Percentiles rank a stretch among this genome's conserved stretches.
These are phyloP conservation scores for Falco punctatus DNA, from an alignment of 2,113 vertebrate genomes.

Conservation along the genomic window DNA sequence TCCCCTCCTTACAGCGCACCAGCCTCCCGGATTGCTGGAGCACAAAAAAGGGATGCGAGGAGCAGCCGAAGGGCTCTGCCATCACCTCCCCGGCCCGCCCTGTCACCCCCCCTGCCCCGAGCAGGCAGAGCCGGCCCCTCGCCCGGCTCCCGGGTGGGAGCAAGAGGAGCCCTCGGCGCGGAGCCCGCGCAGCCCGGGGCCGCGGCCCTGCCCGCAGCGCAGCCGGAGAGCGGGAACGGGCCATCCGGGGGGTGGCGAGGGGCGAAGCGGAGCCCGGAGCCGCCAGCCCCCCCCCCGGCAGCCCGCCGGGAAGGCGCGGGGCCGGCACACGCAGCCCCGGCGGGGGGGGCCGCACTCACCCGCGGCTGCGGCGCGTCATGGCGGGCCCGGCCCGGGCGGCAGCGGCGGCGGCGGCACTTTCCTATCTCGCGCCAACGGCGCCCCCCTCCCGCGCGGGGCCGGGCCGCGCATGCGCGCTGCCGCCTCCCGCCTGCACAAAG, in stretches of 20 bases:
- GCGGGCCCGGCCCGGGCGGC: not conserved
- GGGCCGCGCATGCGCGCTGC: constrained; percentile 16
- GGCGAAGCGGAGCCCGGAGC: too few species aligned
- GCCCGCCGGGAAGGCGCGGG: not conserved
- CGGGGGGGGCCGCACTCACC: constrained; percentile 45
- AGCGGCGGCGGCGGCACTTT: constrained; percentile 62
- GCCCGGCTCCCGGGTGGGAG: not conserved
- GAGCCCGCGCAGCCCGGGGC: too few species aligned
- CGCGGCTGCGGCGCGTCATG: constrained; percentile 71
- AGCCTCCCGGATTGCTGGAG: fast-evolving
- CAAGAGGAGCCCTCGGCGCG: too few species aligned
- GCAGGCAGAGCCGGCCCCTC: not conserved
- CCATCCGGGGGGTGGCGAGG: too few species aligned
- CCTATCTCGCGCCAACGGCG: constrained; percentile 77
- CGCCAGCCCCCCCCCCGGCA: too few species aligned
- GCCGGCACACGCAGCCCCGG: not conserved
- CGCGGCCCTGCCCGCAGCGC: too few species aligned
- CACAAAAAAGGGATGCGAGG: fast-evolving
- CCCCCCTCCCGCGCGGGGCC: constrained; percentile 42
- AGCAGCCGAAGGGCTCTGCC: not conserved
- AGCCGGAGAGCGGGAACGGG: too few species aligned
- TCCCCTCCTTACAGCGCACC: not conserved
- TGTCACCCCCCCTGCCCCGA: not conserved
- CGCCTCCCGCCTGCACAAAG: constrained; percentile 31
- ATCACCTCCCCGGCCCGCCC: not conserved